Conservation (phyloP, 2,113 vertebrate genomes). For the Oryzias woworae region DNA sequence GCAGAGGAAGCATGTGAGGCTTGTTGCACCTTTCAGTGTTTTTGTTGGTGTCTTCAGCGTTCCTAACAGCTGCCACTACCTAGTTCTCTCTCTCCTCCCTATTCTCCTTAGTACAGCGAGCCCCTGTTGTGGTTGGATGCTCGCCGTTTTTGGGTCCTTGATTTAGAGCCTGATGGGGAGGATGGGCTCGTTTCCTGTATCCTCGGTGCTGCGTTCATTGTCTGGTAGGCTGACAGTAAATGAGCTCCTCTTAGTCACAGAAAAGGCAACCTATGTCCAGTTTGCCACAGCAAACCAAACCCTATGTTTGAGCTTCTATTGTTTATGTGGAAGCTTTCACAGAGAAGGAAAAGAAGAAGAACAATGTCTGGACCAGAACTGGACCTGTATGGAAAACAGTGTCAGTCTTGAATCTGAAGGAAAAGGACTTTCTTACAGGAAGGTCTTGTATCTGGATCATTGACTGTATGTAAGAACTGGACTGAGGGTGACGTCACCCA, state of each 20-base stretch:
- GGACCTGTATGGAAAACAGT: too few relatives aligned
- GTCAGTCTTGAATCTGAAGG: too few relatives aligned
- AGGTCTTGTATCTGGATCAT: too few relatives aligned
- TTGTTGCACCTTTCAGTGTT: background rate
- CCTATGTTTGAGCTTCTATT: too few relatives aligned
- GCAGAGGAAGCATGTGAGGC: conserved; percentile 49
- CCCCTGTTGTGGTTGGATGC: conserved; percentile 21
- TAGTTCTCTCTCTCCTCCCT: conserved; percentile 21
- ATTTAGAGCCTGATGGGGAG: conserved; percentile 43
- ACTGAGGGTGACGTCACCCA: too few relatives aligned
- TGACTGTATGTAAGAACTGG: too few relatives aligned
- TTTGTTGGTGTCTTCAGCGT: conserved; percentile 16
- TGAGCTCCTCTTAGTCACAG: conserved; percentile 27
- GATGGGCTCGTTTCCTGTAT: conserved; percentile 48
- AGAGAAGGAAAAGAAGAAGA: too few relatives aligned
- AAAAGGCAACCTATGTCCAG: conserved; percentile 7
- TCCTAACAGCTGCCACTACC: conserved; percentile 20
- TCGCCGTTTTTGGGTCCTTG: conserved; percentile 40
- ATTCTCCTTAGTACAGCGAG: conserved; percentile 34
- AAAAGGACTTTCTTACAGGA: too few relatives aligned
- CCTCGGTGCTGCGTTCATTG: conserved; percentile 32
- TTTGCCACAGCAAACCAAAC: conserved; percentile 1
- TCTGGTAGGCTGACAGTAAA: conserved; percentile 25
- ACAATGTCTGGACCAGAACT: too few relatives aligned
- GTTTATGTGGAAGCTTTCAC: too few relatives aligned